Evolutionary conservation across 1,140 invertebrate species (phyloP).

Genomic region (Dendrolimus kikuchii): DNA sequence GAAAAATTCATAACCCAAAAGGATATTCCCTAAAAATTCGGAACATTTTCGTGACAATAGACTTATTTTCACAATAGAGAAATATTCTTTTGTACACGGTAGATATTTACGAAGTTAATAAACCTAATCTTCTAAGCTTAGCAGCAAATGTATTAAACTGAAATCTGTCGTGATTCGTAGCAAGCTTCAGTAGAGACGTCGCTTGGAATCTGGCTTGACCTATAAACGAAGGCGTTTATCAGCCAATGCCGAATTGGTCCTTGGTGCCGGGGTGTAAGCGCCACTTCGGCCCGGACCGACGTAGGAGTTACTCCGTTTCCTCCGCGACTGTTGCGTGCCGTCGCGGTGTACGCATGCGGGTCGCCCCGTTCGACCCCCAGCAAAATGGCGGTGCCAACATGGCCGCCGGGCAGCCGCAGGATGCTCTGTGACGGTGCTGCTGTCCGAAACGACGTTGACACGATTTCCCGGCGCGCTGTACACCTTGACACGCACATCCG

Average conservation of each 20-base stretch:
- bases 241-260: constrained; percentile 31
- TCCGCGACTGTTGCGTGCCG: constrained; percentile 46
- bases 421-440: constrained; percentile 55
- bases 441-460: constrained; percentile 52
- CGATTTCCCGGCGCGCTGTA: constrained; percentile 38
- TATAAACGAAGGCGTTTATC: constrained; percentile 52
- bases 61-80: no score
- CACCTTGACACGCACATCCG: constrained; percentile 45
- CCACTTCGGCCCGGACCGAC: constrained; percentile 22
- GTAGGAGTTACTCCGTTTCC: constrained; percentile 52
- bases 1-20: no score
- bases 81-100: no score
- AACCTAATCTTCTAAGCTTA: constrained; percentile 15
- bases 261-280: constrained; percentile 32
- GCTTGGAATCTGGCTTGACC: constrained; percentile 44
- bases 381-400: constrained; percentile 67
- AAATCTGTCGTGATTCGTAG: constrained; percentile 56
- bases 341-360: constrained; percentile 62
- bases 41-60: no score
- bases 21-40: no score
- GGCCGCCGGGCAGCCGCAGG: constrained; percentile 65
- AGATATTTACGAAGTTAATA: background rate
- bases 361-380: constrained; percentile 60
- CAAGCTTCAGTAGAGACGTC: constrained; percentile 53
- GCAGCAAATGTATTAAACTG: constrained; percentile 41